Percentiles rank a stretch among this genome's conserved stretches.
Evolutionary conservation across 2,888 invertebrate genomes (phyloP).

Genomic region (Euphydryas editha): DNA sequence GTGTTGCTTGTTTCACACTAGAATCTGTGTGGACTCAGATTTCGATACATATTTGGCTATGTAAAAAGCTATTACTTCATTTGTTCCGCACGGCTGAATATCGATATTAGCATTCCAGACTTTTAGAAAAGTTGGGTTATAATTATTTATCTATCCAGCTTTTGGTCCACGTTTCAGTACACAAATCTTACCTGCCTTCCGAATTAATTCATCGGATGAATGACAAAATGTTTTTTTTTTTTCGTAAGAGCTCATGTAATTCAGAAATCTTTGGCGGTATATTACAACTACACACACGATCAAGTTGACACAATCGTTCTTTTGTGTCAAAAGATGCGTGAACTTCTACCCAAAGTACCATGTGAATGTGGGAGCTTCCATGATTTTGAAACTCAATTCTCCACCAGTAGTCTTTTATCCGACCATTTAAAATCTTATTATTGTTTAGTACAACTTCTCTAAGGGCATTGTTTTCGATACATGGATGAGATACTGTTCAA

Average conservation of each 20-base stretch:
- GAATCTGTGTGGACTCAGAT: conserved; percentile 40
- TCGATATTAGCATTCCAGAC: conserved; percentile 47
- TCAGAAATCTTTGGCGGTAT: not conserved
- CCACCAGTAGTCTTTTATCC: not conserved
- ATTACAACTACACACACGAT: not conserved
- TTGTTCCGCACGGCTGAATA: conserved; percentile 31
- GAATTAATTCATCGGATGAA: conserved; percentile 16
- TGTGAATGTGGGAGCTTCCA: not conserved
- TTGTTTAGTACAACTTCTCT: not conserved
- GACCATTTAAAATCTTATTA: not conserved
- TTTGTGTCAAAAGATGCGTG: not conserved
- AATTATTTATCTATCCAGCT: conserved; percentile 29
- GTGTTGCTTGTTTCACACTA: conserved; percentile 33
- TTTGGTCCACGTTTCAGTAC: conserved; percentile 21
- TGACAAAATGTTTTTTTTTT: not conserved
- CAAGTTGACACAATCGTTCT: not conserved
- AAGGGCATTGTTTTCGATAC: not conserved
- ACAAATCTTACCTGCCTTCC: conserved; percentile 25
- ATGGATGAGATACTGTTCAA: not conserved
- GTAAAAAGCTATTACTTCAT: conserved; percentile 10
- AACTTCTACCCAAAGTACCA: not conserved
- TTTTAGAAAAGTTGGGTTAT: conserved; percentile 35
- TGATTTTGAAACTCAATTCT: not conserved
- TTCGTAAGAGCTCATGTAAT: not conserved
- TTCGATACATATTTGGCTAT: conserved; percentile 32